Evolutionary conservation across 2,797 vertebrate species (phyloP), one percentile per base, ranked within the genome.

Genomic region (Coracias cyanogaster): DNA sequence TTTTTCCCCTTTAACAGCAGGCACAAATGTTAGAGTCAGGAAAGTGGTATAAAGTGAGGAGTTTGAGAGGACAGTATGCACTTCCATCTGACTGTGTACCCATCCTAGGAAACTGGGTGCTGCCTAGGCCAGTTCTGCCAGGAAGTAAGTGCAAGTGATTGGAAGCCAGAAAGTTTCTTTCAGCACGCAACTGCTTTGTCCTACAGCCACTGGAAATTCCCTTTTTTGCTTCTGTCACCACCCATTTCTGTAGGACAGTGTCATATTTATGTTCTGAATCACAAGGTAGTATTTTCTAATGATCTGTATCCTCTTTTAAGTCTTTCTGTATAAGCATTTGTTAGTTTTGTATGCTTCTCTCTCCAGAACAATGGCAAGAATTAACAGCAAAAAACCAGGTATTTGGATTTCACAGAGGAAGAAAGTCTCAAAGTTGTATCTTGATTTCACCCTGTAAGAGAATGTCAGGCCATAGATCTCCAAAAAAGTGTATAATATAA

Each of bases 61-160:
- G 9, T n/a, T 29, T 73, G 52, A 60, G n/a, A 77, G 18, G 29
- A 20, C 3, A 73, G 9, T 5, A 35, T 18, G 13, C 3, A 8
- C 0, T 0, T 46, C 35, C 35, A 46, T 6, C 8, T 74, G 15
- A 66, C 7, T 35, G 4, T 12, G 6, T 19, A 43, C 10, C 3
- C 10, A 7, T 43, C 8, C 8, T 19, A 54, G 7, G 22, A 18
- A 86, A 76, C 61, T 2, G 2, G 12, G 9, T 77, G 39, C 18
- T 84, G 35, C 48, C n/a, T 62, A 31, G 17, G 9, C 6, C 26
- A 66, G 11, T 51, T 84, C n/a, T 86, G 15, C 15, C 41, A 51
- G 29, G 54, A 4, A 39, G 0, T 58, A 62, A 49, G 3, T n/a
- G 8, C 7, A 71, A 13, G 8, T n/a, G 16, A 52, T 7, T 48